Evolutionary conservation across 2,888 invertebrate genomes (phyloP).

Genomic region (Chrysolina americana): DNA sequence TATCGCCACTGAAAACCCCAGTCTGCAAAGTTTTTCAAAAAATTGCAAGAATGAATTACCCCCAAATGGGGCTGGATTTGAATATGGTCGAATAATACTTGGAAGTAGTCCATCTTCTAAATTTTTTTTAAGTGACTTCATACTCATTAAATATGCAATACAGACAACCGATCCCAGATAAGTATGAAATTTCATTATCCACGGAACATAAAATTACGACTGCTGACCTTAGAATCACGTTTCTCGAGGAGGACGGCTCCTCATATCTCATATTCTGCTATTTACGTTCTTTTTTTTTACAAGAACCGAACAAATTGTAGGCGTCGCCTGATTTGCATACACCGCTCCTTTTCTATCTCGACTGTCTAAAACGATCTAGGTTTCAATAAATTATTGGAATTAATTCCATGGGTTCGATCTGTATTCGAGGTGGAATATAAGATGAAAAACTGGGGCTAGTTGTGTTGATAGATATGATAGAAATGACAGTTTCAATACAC

Average conservation of each 20-base stretch:
- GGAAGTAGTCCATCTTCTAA: neutral
- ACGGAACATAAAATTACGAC: constrained; percentile 3
- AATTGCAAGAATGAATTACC: too few relatives aligned
- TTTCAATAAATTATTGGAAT: neutral
- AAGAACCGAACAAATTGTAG: constrained; percentile 34
- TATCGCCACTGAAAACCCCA: too few relatives aligned
- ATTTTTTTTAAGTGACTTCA: neutral
- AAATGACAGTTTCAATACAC: too few relatives aligned
- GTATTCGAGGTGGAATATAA: neutral
- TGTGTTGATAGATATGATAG: too few relatives aligned
- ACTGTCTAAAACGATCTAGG: neutral
- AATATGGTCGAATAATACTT: too few relatives aligned
- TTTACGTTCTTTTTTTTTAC: constrained; percentile 32
- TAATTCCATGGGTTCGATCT: neutral
- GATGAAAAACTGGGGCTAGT: neutral
- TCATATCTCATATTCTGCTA: neutral
- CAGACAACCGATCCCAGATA: constrained; percentile 1
- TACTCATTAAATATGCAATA: neutral
- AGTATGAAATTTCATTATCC: constrained; percentile 22
- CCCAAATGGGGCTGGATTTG: too few relatives aligned
- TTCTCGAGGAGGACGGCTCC: constrained; percentile 21
- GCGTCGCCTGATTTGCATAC: constrained; percentile 41
- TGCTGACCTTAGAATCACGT: constrained; percentile 23
- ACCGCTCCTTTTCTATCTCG: constrained; percentile 35
- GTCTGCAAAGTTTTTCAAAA: too few relatives aligned